Percentiles rank a stretch among this genome's conserved stretches.
Conservation (phyloP, 1,140 invertebrate genomes). For the Zaprionus taronus region DNA sequence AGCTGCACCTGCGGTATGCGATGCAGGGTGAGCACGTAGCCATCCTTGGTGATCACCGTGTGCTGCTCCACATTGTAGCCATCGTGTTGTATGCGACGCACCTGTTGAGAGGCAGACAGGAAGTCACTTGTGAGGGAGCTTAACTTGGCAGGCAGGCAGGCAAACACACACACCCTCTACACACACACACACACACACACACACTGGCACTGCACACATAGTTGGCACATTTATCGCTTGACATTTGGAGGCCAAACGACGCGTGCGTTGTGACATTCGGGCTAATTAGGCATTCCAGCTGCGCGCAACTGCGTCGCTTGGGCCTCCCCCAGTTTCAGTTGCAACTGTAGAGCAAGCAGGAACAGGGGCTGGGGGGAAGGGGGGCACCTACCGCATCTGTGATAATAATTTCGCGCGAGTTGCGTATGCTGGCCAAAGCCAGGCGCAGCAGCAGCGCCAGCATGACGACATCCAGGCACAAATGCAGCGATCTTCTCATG, state of each 20-base stretch:
- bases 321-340: conserved; percentile 6
- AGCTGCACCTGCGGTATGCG: conserved; percentile 84
- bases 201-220: conserved; percentile 28
- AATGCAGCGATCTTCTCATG: conserved; percentile 59
- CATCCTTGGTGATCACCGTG: conserved; percentile 85
- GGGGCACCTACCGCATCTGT: conserved; percentile 78
- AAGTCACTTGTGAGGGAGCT: conserved; percentile 7
- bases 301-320: conserved; percentile 17
- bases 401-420: conserved; percentile 80
- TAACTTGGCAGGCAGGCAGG: conserved; percentile 44
- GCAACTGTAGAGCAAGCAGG: neutral
- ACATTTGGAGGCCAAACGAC: conserved; percentile 78
- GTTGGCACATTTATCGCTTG: conserved; percentile 74
- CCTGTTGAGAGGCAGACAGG: conserved; percentile 60
- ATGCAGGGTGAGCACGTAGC: conserved; percentile 86
- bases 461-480: conserved; percentile 55
- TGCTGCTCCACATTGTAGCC: conserved; percentile 87
- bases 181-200: conserved; percentile 36
- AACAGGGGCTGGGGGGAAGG: no score
- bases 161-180: conserved; percentile 16
- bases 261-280: conserved; percentile 78
- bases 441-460: conserved; percentile 57
- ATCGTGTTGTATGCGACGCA: conserved; percentile 81
- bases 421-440: conserved; percentile 62
- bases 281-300: conserved; percentile 68